Evolutionary conservation across 2,888 invertebrate genomes (phyloP).

Genomic region (Osmoderma eremita): DNA sequence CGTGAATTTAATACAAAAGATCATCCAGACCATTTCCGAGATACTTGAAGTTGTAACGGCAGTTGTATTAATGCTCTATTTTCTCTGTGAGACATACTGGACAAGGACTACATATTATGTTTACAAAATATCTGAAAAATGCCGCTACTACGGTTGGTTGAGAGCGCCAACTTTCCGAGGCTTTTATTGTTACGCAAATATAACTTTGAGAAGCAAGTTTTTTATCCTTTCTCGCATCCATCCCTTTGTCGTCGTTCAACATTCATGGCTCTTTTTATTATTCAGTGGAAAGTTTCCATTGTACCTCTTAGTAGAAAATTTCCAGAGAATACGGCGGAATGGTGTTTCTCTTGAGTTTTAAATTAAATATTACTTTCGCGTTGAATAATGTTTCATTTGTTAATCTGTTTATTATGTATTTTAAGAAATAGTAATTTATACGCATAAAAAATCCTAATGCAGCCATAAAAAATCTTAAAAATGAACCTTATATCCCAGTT

Average conservation of each 20-base stretch:
- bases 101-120: slow-evolving; percentile 47
- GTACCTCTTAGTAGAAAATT: slow-evolving; percentile 3
- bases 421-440: too few species aligned
- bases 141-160: slow-evolving; percentile 38
- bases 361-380: too few species aligned
- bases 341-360: too few species aligned
- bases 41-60: background rate
- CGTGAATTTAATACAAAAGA: too few species aligned
- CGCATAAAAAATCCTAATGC: too few species aligned
- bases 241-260: slow-evolving; percentile 8
- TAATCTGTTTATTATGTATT: too few species aligned
- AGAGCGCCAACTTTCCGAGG: slow-evolving; percentile 17
- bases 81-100: slow-evolving; percentile 36
- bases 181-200: slow-evolving; percentile 29
- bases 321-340: too few species aligned
- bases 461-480: too few species aligned
- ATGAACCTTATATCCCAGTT: too few species aligned
- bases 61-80: slow-evolving; percentile 40
- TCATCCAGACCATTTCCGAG: too few species aligned
- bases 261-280: slow-evolving; percentile 28
- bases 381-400: too few species aligned
- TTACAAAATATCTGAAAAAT: slow-evolving; percentile 49
- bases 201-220: slow-evolving; percentile 22
- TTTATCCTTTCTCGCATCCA: background rate
- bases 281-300: slow-evolving; percentile 20